A percentile compares a stretch with the other conserved stretches of the same genome.
Evolutionary conservation across 2,888 invertebrate genomes (phyloP).

Genomic region (Thereva unica): DNA sequence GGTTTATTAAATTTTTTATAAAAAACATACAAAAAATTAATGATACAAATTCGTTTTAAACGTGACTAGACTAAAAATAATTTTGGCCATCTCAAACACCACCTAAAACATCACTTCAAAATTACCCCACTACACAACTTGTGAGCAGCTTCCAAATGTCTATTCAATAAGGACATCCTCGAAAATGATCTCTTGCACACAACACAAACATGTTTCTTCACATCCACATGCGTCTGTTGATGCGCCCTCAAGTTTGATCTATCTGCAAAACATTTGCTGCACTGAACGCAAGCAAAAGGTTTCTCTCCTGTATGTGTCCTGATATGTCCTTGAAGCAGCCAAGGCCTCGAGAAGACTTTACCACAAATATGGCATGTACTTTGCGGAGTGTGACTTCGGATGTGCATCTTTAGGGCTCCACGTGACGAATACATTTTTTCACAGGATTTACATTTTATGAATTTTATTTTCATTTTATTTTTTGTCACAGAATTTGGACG

Average conservation of each 20-base stretch:
- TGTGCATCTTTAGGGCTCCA: slow-evolving; percentile 98
- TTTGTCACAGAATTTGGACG: too few species aligned
- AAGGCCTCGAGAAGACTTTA: slow-evolving; percentile 95
- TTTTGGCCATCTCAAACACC: too few species aligned
- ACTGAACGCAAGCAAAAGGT: slow-evolving; percentile 94
- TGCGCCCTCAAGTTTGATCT: slow-evolving; percentile 95
- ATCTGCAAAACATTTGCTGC: slow-evolving; percentile 95
- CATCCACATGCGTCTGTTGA: slow-evolving; percentile 95
- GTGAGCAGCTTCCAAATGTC: slow-evolving; percentile 74
- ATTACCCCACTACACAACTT: too few species aligned
- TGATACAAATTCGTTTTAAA: too few species aligned
- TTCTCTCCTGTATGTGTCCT: slow-evolving; percentile 98
- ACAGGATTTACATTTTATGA: slow-evolving; percentile 80
- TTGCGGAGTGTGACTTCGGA: slow-evolving; percentile 94
- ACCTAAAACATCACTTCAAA: too few species aligned
- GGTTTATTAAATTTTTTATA: too few species aligned
- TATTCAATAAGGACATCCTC: slow-evolving; percentile 91
- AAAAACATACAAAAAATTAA: too few species aligned
- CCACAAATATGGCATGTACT: slow-evolving; percentile 97
- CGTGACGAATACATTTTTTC: slow-evolving; percentile 93
- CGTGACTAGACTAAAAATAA: too few species aligned
- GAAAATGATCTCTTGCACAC: slow-evolving; percentile 95
- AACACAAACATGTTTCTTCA: slow-evolving; percentile 94
- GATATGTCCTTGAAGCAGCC: slow-evolving; percentile 97
- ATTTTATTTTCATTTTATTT: too few species aligned